Percentiles rank a stretch among this genome's conserved stretches.
phyloP scores from a whole-genome alignment of 2,113 vertebrate genomes.

The Larimichthys polyactis region DNA sequence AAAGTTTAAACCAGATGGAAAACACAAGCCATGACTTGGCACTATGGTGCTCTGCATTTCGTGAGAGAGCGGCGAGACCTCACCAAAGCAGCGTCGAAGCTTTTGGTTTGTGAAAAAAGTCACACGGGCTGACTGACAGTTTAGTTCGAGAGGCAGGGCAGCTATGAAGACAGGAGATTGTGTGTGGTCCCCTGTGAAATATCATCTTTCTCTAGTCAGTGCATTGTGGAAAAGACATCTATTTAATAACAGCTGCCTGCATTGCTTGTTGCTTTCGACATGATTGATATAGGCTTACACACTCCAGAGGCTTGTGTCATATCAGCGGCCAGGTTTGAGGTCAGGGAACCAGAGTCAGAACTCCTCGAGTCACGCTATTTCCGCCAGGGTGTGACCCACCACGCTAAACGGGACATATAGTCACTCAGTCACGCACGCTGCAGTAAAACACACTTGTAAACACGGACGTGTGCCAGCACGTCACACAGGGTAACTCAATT shows the following conservation, averaged over 20 bases:
- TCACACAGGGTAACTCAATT: neutral
- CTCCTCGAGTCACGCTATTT: slow-evolving; percentile 34
- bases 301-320: slow-evolving; percentile 14
- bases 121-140: slow-evolving; percentile 13
- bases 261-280: slow-evolving; percentile 17
- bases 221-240: neutral
- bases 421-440: neutral
- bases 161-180: neutral
- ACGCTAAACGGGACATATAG: slow-evolving; percentile 5
- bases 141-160: neutral
- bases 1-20: slow-evolving; percentile 48
- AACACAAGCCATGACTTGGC: slow-evolving; percentile 51
- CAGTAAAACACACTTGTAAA: slow-evolving; percentile 28
- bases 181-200: slow-evolving; percentile 6
- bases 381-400: slow-evolving; percentile 35
- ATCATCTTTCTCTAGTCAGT: neutral
- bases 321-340: slow-evolving; percentile 37
- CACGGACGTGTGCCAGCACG: slow-evolving; percentile 12
- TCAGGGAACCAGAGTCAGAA: slow-evolving; percentile 27
- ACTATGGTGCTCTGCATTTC: neutral
- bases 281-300: neutral
- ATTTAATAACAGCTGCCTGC: slow-evolving; percentile 15
- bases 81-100: slow-evolving; percentile 7
- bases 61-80: slow-evolving; percentile 47
- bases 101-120: slow-evolving; percentile 20